Base-by-base conservation (phyloP, 2,113 vertebrate genomes). In the Alexandromys fortis region DNA sequence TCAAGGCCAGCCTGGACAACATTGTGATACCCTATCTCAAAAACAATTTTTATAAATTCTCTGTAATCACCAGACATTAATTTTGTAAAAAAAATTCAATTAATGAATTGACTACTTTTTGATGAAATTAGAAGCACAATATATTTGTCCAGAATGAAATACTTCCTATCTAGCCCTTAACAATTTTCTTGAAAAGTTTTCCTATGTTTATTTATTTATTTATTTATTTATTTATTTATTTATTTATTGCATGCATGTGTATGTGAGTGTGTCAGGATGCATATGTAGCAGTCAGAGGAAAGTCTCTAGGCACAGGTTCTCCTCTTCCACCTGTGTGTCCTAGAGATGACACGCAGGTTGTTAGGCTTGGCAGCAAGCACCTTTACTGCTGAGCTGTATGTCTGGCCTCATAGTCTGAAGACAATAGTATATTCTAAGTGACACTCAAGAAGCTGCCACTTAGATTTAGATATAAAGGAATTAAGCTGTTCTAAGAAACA, bases 101-200 rank as follows among this genome's bases (percentile, higher is more conserved):
- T 94, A 89, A 78, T 92, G 90, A 91, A 45, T 82, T 3, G 91
- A 89, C 13, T 94, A 8, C 21, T 75, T 89, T 96, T 92, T 90
- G 58, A 38, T 97, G 17, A 90, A 70, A n/a, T 90, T 81, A 86
- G n/a, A 92, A 90, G 68, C 94, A 45, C 83, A 94, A 85, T 77
- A 76, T 30, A 77, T 70, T 94, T 96, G n/a, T 91, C 21, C 8
- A 92, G 35, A 85, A 55, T 79, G 35, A 83, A 85, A 78, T 89
- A 78, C 49, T 87, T 35, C 26, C 91, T 83, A 65, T 67, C 22
- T 90, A 35, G 30, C 8, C 11, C 21, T 96, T 82, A 42, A 35
- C 86, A 58, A 63, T 90, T 82, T 78, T 88, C 93, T 91, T 73
- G 45, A 65, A 68, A 83, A 63, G 9, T 45, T 4, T 65, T 11